Conservation (phyloP, 1,140 invertebrate genomes). For the Penaeus chinensis region DNA sequence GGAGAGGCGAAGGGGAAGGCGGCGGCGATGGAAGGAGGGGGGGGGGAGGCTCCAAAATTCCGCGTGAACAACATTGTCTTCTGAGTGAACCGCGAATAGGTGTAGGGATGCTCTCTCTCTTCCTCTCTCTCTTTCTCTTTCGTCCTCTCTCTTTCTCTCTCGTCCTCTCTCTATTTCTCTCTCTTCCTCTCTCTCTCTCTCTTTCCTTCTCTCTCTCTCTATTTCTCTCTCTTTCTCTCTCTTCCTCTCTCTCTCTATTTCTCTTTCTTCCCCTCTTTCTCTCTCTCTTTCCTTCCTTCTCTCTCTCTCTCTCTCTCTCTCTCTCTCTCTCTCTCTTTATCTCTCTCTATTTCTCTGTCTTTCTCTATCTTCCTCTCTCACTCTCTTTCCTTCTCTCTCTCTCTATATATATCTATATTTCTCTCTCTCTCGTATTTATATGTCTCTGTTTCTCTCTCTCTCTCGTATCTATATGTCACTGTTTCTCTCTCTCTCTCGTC, state of each 20-base stretch:
- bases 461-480: not conserved
- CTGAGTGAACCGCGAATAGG: too few species aligned
- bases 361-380: not conserved
- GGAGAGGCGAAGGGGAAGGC: not conserved
- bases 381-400: not conserved
- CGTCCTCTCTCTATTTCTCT: not conserved
- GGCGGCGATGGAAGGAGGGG: not conserved
- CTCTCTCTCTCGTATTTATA: not conserved
- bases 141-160: not conserved
- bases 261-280: too few species aligned
- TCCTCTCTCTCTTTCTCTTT: not conserved
- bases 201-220: not conserved
- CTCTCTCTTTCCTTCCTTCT: too few species aligned
- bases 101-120: not conserved
- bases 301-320: too few species aligned
- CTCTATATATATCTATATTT: not conserved
- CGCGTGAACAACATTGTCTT: slow-evolving; percentile 4
- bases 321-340: too few species aligned
- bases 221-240: too few species aligned
- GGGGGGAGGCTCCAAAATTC: not conserved
- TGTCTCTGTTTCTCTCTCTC: not conserved
- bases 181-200: not conserved
- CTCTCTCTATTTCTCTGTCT: not conserved
- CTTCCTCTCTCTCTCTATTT: too few species aligned
- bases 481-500: not conserved